A percentile compares a stretch with the other conserved stretches of the same genome.
These are phyloP conservation scores for Slavum lentiscoides DNA, from an alignment of 2,888 invertebrate species.

Conservation along the genomic window DNA sequence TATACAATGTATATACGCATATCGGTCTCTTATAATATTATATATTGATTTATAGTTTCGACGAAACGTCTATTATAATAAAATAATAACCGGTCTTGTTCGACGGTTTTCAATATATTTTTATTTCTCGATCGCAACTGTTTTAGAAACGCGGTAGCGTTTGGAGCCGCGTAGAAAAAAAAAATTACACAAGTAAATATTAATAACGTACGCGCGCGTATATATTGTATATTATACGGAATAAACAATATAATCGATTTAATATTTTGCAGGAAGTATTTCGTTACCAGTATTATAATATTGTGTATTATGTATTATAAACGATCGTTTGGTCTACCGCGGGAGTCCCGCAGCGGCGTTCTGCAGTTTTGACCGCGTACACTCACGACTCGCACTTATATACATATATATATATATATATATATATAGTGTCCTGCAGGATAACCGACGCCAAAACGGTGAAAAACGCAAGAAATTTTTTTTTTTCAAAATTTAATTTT, in stretches of 20 bases:
- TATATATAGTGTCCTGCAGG: no score
- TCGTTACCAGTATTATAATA: constrained; percentile 17
- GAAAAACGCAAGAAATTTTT: no score
- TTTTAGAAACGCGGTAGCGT: constrained; percentile 50
- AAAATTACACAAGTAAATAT: constrained; percentile 1
- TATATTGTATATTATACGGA: background rate
- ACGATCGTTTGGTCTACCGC: background rate
- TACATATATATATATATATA: no score
- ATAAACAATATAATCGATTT: constrained; percentile 40
- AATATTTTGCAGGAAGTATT: constrained; percentile 48
- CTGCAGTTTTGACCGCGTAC: no score
- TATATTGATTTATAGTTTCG: background rate
- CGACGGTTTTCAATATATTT: no score
- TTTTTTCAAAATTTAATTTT: no score
- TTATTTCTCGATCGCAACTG: constrained; percentile 15
- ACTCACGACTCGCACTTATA: background rate
- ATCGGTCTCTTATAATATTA: no score
- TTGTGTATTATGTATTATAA: background rate
- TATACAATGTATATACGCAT: no score
- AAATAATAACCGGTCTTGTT: constrained; percentile 21
- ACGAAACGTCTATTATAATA: constrained; percentile 22
- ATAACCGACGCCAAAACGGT: no score
- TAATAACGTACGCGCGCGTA: background rate
- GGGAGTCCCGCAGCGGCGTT: background rate
- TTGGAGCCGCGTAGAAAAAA: constrained; percentile 4